Conservation (phyloP, 2,113 vertebrate genomes). For the Callionymus lyra region DNA sequence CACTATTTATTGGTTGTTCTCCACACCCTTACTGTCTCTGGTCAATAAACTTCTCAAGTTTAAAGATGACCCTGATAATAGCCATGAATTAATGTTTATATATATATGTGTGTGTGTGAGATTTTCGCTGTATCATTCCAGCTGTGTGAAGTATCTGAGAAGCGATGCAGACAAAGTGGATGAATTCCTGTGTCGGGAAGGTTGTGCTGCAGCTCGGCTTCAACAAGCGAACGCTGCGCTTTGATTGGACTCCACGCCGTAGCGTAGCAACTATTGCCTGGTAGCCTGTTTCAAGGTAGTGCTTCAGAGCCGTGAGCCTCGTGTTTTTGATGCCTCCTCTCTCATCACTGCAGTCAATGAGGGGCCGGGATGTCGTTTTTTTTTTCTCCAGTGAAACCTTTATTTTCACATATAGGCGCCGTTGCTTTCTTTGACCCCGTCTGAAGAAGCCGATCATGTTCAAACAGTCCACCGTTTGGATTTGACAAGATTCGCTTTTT, state of each 20-base stretch:
- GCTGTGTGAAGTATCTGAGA: not conserved
- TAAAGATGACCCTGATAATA: too few relatives aligned
- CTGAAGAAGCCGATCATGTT: too few relatives aligned
- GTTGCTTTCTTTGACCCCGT: too few relatives aligned
- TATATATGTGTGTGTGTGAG: not conserved
- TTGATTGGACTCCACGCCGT: constrained; percentile 45
- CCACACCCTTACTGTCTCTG: too few relatives aligned
- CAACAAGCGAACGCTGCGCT: constrained; percentile 40
- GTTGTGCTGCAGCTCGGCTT: constrained; percentile 43
- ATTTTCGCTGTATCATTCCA: constrained; percentile 23
- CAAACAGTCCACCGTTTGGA: too few relatives aligned
- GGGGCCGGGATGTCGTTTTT: constrained; percentile 25
- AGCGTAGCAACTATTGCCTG: constrained; percentile 61
- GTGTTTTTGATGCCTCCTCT: constrained; percentile 45
- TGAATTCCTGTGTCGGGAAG: constrained; percentile 26
- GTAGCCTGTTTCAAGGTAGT: constrained; percentile 45
- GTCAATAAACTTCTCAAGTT: too few relatives aligned
- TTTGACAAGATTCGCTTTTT: too few relatives aligned
- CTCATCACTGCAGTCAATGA: constrained; percentile 48
- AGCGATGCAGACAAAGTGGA: constrained; percentile 22
- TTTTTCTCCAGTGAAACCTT: constrained; percentile 36
- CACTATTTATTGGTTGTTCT: too few relatives aligned
- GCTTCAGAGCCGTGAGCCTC: constrained; percentile 36
- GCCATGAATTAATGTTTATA: too few relatives aligned
- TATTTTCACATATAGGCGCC: too few relatives aligned